Conservation (phyloP, 2,888 invertebrate species). For the Trachelus stipa region DNA sequence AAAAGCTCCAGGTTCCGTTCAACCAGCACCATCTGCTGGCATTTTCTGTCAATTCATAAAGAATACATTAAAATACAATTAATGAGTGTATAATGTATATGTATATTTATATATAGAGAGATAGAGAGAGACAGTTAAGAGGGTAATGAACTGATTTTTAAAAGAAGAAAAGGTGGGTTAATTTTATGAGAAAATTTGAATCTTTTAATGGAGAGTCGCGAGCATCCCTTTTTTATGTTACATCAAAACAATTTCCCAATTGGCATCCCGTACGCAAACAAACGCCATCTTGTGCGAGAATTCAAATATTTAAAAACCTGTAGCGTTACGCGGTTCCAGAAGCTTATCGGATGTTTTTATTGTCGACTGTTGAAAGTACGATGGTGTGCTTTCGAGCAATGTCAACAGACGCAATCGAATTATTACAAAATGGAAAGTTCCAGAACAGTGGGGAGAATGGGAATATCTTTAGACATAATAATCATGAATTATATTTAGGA, state of each 20-base stretch:
- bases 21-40: constrained; percentile 81
- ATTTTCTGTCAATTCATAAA: constrained; percentile 74
- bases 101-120: neutral
- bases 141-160: neutral
- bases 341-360: neutral
- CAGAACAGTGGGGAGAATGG: neutral
- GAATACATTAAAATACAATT: too few species aligned
- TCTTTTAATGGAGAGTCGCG: neutral
- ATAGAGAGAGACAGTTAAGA: neutral
- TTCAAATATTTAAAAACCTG: neutral
- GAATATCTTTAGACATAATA: neutral
- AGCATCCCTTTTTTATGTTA: neutral
- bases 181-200: neutral
- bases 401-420: neutral
- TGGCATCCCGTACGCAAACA: neutral
- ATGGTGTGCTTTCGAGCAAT: neutral
- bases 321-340: neutral
- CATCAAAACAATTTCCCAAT: neutral
- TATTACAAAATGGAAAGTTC: neutral
- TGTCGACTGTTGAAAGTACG: neutral
- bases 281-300: neutral
- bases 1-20: constrained; percentile 87
- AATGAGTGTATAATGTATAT: too few species aligned
- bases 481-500: neutral
- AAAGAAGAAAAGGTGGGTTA: neutral